Percentiles rank a stretch among this genome's conserved stretches.
Conservation (phyloP, 2,888 invertebrate species). For the Tinea semifulvella region DNA sequence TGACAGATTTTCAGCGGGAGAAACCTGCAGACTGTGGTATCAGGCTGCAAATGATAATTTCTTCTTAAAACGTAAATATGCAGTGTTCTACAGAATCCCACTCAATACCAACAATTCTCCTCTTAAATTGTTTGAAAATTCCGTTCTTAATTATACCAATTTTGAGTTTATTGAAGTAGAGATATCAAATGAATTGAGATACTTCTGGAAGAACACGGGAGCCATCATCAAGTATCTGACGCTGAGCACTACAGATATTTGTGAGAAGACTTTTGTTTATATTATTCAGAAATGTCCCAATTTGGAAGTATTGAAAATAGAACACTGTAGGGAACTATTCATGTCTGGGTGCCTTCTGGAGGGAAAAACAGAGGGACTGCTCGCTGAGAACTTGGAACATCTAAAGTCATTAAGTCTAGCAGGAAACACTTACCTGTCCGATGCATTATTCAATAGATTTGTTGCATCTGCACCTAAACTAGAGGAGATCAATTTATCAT, state of each 20-base stretch:
- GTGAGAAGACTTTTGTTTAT: conserved; percentile 69
- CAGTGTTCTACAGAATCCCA: conserved; percentile 51
- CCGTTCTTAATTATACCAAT: conserved; percentile 48
- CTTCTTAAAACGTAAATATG: conserved; percentile 60
- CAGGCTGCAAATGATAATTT: conserved; percentile 71
- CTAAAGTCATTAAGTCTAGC: conserved; percentile 69
- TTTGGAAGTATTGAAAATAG: conserved; percentile 67
- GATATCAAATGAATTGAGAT: conserved; percentile 51
- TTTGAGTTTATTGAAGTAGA: conserved; percentile 65
- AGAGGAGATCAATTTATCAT: conserved; percentile 69
- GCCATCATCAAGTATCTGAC: conserved; percentile 61
- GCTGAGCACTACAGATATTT: conserved; percentile 69
- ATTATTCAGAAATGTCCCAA: conserved; percentile 66
- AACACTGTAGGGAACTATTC: conserved; percentile 74
- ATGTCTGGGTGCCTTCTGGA: conserved; percentile 78
- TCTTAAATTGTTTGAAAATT: conserved; percentile 47
- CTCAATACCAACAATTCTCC: conserved; percentile 49
- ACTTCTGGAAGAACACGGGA: conserved; percentile 69
- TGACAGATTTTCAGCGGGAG: conserved; percentile 72
- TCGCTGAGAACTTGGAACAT: conserved; percentile 51
- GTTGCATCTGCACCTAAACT: conserved; percentile 67
- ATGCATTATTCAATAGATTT: conserved; percentile 75
- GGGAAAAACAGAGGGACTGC: conserved; percentile 62
- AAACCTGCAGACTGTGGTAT: conserved; percentile 73
- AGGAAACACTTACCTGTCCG: conserved; percentile 76